Evolutionary conservation across 1,140 invertebrate genomes (phyloP).

Genomic region (Cherax quadricarinatus): DNA sequence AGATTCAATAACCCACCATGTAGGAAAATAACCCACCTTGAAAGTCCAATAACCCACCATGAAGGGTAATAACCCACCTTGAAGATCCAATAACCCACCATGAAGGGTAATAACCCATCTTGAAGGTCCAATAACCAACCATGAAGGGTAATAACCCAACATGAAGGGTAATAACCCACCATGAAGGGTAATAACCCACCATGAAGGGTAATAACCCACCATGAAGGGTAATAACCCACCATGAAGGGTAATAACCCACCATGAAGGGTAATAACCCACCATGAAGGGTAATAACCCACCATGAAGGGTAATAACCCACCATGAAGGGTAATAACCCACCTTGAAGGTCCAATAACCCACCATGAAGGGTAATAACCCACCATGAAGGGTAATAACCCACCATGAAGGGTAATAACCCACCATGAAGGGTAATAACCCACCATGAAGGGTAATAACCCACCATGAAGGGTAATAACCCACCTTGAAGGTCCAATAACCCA

Average conservation of each 20-base stretch:
- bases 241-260: too few species aligned
- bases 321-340: neutral
- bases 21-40: constrained; percentile 21
- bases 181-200: too few species aligned
- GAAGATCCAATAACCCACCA: too few species aligned
- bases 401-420: neutral
- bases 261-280: too few species aligned
- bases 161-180: neutral
- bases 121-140: neutral
- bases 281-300: too few species aligned
- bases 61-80: too few species aligned
- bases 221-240: too few species aligned
- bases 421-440: neutral
- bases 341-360: neutral
- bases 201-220: too few species aligned
- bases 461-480: neutral
- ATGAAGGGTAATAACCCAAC: neutral
- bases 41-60: constrained; percentile 74
- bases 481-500: neutral
- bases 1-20: too few species aligned
- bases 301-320: too few species aligned
- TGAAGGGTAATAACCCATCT: neutral
- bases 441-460: neutral
- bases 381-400: neutral
- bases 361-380: neutral